Conservation (phyloP, 1,140 invertebrate genomes). For the Diploscapter pachys region DNA sequence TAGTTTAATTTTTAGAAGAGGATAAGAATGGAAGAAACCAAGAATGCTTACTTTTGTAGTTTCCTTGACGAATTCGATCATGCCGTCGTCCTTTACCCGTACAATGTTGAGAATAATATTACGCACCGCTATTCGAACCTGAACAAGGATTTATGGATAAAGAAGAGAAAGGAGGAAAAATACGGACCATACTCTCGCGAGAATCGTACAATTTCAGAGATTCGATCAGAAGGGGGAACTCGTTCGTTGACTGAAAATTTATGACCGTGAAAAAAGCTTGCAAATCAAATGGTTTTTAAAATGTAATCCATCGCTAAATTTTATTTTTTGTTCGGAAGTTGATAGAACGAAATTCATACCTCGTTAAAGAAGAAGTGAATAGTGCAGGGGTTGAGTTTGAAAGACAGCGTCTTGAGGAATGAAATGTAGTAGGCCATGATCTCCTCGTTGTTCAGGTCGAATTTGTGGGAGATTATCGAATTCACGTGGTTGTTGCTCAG, state of each 20-base stretch:
- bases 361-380: slow-evolving; percentile 99
- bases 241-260: slow-evolving; percentile 74
- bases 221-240: slow-evolving; percentile 97
- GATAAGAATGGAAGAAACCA: neutral
- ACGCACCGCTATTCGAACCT: slow-evolving; percentile 85
- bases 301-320: neutral
- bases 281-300: slow-evolving; percentile 7
- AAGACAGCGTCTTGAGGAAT: slow-evolving; percentile 92
- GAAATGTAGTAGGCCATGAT: slow-evolving; percentile 99
- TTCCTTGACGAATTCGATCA: slow-evolving; percentile 82
- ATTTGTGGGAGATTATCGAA: slow-evolving; percentile 97
- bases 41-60: slow-evolving; percentile 19
- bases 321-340: neutral
- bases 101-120: slow-evolving; percentile 97
- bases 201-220: slow-evolving; percentile 99
- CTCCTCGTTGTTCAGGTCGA: slow-evolving; percentile 99
- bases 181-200: slow-evolving; percentile 82
- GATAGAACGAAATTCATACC: slow-evolving; percentile 65
- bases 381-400: slow-evolving; percentile 96
- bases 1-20: neutral
- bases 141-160: too few relatives aligned
- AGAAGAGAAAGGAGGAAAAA: too few relatives aligned
- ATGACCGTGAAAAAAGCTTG: neutral
- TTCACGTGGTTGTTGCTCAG: slow-evolving; percentile 99
- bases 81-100: slow-evolving; percentile 82